Evolutionary conservation across 1,140 invertebrate genomes (phyloP), one percentile per base, ranked within the genome.

Genomic region (Xylocopa sonorina): DNA sequence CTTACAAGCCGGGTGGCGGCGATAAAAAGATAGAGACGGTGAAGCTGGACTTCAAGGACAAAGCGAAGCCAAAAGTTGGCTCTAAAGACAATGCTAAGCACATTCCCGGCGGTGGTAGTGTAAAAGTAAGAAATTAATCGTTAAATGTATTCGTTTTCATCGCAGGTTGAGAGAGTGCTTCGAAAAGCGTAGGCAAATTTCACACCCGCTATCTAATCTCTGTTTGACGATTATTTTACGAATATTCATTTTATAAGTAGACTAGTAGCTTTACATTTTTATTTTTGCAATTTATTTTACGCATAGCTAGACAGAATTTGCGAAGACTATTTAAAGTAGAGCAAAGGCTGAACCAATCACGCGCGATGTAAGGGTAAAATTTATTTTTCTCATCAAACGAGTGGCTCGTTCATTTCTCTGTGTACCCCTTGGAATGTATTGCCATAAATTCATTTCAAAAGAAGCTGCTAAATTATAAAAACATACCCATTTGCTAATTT

Each of bases 1-100:
- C 95, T 6, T 96, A 99, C 92, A 98, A 97, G 89, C 97, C 98
- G 2, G 97, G 97, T 48, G 98, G 98, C 41, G 98, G 98, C 38
- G 97, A 97, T 84, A 97, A 98, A 91, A 98, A 98, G 93, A 98
- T 99, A 58, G 97, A 98, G 91, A 95, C 95, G 0, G 95, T 98
- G 7, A 98, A 98, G 91, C 93, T 98, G 77, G 97, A 98, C 85
- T 99, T 98, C 93, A 98, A 98, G 88, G 96, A 97, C 58, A 97
- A 97, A 91, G 97, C 97, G 14, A 97, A 97, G 90, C 94, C 97
- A n/a, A 98, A 97, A 94, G 95, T 98, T 75, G 97, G 97, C 57
- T 99, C 98, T 29, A 96, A 98, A 87, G 97, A 97, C 51, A 99
- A 99, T 92, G 95, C 98, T 18, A 96, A 96, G 84, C 96, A 98